phyloP scores from a whole-genome alignment of 2,888 invertebrate genomes.

The Nephrotoma appendiculata region DNA sequence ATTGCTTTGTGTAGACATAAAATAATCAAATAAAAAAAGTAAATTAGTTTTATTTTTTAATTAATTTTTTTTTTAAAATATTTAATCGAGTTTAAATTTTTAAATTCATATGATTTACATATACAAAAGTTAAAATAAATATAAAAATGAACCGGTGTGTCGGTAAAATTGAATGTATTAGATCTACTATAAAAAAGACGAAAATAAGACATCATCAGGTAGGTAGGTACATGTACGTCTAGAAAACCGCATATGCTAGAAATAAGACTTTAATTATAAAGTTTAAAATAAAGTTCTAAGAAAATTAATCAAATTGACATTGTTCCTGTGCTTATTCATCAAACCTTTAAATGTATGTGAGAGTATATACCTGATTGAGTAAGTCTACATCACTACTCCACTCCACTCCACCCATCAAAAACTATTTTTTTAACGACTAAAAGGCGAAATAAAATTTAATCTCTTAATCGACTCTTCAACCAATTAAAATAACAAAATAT shows the following conservation, averaged over 20 bases:
- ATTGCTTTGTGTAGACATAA: neutral
- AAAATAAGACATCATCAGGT: neutral
- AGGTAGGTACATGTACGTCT: neutral
- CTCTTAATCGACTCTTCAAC: neutral
- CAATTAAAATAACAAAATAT: neutral
- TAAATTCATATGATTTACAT: neutral
- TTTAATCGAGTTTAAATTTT: neutral
- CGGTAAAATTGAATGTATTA: neutral
- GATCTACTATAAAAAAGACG: neutral
- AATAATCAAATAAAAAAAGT: neutral
- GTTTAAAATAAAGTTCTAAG: neutral
- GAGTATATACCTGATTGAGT: neutral
- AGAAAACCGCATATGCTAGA: neutral
- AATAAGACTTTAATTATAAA: neutral
- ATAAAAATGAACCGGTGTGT: neutral
- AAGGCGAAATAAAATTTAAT: neutral
- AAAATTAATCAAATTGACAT: neutral
- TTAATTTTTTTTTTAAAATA: neutral
- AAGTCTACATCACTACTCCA: neutral
- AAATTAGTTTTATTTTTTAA: neutral
- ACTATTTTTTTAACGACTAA: neutral
- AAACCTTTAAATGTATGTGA: neutral
- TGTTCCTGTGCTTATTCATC: neutral
- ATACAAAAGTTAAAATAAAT: neutral
- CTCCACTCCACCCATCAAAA: neutral